Evolutionary conservation across 2,797 vertebrate species (phyloP), one percentile per base, ranked within the genome.

Genomic region (Streptopelia turtur): DNA sequence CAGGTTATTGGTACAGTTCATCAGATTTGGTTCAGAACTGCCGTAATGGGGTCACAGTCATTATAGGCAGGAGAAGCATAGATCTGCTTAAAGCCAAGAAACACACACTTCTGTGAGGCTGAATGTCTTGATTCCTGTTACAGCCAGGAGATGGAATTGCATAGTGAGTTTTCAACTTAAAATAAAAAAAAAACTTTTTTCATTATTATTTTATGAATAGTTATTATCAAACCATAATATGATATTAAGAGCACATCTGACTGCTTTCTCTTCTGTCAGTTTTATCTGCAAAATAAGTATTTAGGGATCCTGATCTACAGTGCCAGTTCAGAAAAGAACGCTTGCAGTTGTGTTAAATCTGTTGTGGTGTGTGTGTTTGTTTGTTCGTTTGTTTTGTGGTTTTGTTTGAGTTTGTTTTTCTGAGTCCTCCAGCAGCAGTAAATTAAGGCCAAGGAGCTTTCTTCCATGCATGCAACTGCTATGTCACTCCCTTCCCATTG

Each of bases 191-290:
- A 20, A 25, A 49, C 5, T 16, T 39, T 72, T 77, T 77, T 87
- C 18, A 31, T 88, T 6, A 59, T 76, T 88, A 52, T 83, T 88
- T 47, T 74, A 4, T 85, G 72, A 76, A 65, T 63, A 76, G 55
- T 84, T 79, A 39, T 61, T 87, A 52, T 59, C 87, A 69, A 87
- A 80, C 50, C 27, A 59, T 65, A 56, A 16, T 82, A 47, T 57
- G 69, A 31, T 65, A 52, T 82, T 92, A 90, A 94, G 83, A 95
- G 55, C 64, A 88, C 87, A 47, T 55, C 33, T 72, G 45, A 41
- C 35, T 93, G 14, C 61, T 64, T 87, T 88, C 7, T 69, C 9
- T 55, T 69, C 31, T 69, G n/a, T 45, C 45, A 53, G 28, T 86
- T 89, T 81, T 66, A 77, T 74, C 74, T 87, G 33, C 30, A 71